Evolutionary conservation across 2,113 vertebrate genomes (phyloP).

Genomic region (Echinops telfairi): DNA sequence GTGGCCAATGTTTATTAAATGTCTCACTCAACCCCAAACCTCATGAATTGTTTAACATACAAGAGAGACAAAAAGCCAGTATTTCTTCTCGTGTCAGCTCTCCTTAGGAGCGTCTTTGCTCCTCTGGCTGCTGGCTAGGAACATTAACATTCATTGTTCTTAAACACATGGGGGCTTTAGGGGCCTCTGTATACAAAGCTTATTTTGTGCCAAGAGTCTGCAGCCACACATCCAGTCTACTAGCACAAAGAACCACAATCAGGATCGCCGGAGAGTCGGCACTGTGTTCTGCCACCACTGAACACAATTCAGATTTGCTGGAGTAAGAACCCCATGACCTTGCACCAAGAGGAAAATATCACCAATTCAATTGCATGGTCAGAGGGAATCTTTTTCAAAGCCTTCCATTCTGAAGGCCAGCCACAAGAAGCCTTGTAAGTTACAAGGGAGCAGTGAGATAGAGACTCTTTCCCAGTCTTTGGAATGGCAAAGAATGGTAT

Average conservation of each 20-base stretch:
- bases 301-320: background rate
- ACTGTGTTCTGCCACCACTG: background rate
- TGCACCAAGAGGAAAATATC: constrained; percentile 6
- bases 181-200: background rate
- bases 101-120: constrained; percentile 84
- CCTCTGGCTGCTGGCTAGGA: constrained; percentile 84
- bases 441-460: background rate
- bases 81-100: constrained; percentile 88
- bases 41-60: constrained; percentile 91
- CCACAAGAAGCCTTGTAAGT: background rate
- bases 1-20: constrained; percentile 87
- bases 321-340: constrained; percentile 13
- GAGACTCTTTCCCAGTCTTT: background rate
- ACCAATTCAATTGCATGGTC: background rate
- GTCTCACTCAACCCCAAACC: constrained; percentile 86
- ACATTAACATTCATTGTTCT: constrained; percentile 84
- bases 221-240: constrained; percentile 3
- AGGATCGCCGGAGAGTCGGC: background rate
- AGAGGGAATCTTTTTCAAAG: constrained; percentile 31
- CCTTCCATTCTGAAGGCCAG: background rate
- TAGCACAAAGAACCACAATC: constrained; percentile 30
- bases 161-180: constrained; percentile 51
- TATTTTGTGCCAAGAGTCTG: background rate
- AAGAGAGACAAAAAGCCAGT: constrained; percentile 87
- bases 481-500: background rate